Conservation (phyloP, 2,797 vertebrate species). For the Loris lydekkerianus region DNA sequence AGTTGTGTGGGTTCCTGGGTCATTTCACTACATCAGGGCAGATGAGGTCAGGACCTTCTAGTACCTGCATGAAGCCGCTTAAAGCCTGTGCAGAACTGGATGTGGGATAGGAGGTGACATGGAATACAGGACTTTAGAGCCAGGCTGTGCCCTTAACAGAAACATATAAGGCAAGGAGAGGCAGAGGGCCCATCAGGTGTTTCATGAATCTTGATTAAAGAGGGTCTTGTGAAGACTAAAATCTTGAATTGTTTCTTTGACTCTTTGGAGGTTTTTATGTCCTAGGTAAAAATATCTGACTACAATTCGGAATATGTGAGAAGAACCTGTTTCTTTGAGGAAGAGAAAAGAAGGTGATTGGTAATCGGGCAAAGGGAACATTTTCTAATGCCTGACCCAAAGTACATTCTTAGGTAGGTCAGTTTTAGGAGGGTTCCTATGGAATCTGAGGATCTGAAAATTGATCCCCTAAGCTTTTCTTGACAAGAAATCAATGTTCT, state of each 20-base stretch:
- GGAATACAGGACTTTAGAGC: background rate
- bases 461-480: background rate
- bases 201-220: background rate
- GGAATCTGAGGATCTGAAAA: background rate
- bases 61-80: background rate
- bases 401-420: background rate
- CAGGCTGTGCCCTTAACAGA: background rate
- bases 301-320: background rate
- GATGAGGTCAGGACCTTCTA: background rate
- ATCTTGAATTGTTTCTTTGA: background rate
- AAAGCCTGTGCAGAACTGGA: background rate
- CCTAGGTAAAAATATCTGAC: background rate
- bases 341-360: background rate
- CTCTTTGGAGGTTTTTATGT: background rate
- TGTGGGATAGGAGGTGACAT: background rate
- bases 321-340: background rate
- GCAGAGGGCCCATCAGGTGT: background rate
- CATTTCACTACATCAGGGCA: background rate
- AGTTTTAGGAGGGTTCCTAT: background rate
- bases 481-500: background rate
- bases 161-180: background rate
- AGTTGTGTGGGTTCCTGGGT: background rate
- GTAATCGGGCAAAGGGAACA: background rate
- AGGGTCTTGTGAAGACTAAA: background rate
- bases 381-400: background rate